These are phyloP conservation scores for Scaptomyza pallida DNA, from an alignment of 1,140 invertebrate species.

Conservation along the genomic window DNA sequence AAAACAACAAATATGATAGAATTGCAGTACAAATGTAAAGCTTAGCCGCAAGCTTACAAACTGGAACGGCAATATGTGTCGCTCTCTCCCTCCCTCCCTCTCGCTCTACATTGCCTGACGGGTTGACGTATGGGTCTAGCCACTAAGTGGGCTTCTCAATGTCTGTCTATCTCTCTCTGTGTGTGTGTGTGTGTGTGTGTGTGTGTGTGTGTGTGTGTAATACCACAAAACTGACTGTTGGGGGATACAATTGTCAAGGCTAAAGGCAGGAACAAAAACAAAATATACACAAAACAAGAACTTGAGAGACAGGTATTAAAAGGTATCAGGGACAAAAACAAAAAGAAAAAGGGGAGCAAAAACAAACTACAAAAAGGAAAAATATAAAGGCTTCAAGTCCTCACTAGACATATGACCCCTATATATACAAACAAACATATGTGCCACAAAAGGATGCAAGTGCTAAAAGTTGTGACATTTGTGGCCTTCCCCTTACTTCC, in stretches of 20 bases:
- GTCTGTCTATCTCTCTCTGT: constrained; percentile 1
- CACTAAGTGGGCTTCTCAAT: constrained; percentile 53
- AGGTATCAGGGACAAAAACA: constrained; percentile 16
- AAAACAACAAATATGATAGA: neutral
- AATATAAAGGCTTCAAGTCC: neutral
- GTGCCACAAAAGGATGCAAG: neutral
- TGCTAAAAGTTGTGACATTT: constrained; percentile 5
- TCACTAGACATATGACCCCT: neutral
- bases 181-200: neutral
- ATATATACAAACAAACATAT: neutral
- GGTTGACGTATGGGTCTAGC: constrained; percentile 48
- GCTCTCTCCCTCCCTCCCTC: too few relatives aligned
- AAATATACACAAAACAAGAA: neutral
- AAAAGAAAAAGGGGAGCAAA: neutral
- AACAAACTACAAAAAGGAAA: neutral
- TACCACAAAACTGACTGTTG: constrained; percentile 33
- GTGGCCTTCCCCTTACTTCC: neutral
- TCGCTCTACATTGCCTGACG: constrained; percentile 32
- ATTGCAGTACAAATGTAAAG: constrained; percentile 34
- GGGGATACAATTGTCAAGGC: constrained; percentile 48
- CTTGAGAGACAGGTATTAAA: constrained; percentile 46
- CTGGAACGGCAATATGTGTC: constrained; percentile 20
- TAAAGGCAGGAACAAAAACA: constrained; percentile 31
- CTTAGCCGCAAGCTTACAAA: constrained; percentile 50
- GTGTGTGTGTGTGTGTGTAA: constrained; percentile 2